Base-by-base conservation (phyloP, 2,888 invertebrate genomes). In the Epirrita christyi region DNA sequence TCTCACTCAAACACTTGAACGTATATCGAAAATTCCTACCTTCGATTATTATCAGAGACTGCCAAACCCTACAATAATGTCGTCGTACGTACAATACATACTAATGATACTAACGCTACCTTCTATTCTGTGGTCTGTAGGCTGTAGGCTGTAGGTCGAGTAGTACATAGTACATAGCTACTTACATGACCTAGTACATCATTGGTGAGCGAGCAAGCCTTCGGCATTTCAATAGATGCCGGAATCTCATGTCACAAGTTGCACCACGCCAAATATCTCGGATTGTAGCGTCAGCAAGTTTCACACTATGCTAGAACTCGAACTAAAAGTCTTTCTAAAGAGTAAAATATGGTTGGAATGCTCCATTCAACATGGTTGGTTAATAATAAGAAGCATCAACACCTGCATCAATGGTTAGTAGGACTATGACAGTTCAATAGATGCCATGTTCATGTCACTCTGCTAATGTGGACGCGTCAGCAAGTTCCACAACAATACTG, bases 141-240 rank as follows among this genome's bases (percentile, higher is more conserved):
- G 21, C 29, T 13, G 36, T 42, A 4, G 2, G 6, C 5, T 13
- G 1, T 27, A 49, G 11, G 14, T 7, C n/a, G 38, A 40, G 21
- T 5, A 10, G n/a, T 29, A 14, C 6, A n/a, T n/a, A 32, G 7
- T 21, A 21, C 21, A 21, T 21, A 21, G 21, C 21, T 21, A 21
- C n/a, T n/a, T n/a, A 21, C 21, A 21, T 21, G 21, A 6, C 10
- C 13, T 36, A 27, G 27, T 28, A 38, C 7, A 10, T 36, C 34
- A 43, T 43, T 27, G 43, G 21, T 44, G 10, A 9, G 7, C 14
- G 2, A 21, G 2, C 21, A 21, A 28, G 40, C 55, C 64, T 62
- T 66, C 42, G 58, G 62, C 55, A 57, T 73, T 74, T 71, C 71
- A 73, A 72, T 75, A 63, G 68, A 67, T 63, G 53, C 10, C 13